Base-by-base conservation (phyloP, 2,888 invertebrate genomes). In the Exephanes ischioxanthus region DNA sequence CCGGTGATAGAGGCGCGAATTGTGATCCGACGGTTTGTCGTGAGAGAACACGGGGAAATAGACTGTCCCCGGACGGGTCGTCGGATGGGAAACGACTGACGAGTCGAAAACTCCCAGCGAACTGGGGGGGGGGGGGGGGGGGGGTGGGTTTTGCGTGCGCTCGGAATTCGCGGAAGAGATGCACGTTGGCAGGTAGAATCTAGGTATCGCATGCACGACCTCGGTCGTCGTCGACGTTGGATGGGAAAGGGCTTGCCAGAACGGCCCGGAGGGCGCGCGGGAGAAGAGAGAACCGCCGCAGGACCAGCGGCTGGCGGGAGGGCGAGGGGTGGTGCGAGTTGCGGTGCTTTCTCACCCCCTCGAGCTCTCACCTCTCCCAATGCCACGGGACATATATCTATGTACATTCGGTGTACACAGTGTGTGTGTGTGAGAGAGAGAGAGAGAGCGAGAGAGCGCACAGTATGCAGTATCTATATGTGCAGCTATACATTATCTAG, bases 401-500 rank as follows among this genome's bases (percentile, higher is more conserved):
- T 83, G 67, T 67, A 30, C 72, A 53, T 22, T 22, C 26, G 76
- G 72, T 76, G 61, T 70, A 77, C 71, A 80, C 71, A n/a, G 30
- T 16, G 61, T 16, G 19, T 3, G 22, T 22, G 30, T 16, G 61
- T 16, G 19, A 0, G 22, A 0, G 22, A 22, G 22, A 22, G 0
- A 0, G 22, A 22, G 22, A 22, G 53, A n/a, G 53, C 19, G 68
- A 53, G 45, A 16, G 16, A 45, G 63, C 76, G 71, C 53, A 41
- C 33, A 51, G 80, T 67, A 77, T 77, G 58, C 67, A 61, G 41
- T 22, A 61, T 41, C 33, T 22, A 75, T 86, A 88, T 84, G 88
- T 90, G 89, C 88, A 90, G 86, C 86, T 91, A 89, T 91, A 91
- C 89, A 91, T 93, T 92, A 93, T 91, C 92, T 87, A 91, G 90